Base-by-base conservation (phyloP, 2,888 invertebrate species). In the Steinernema carpocapsae region DNA sequence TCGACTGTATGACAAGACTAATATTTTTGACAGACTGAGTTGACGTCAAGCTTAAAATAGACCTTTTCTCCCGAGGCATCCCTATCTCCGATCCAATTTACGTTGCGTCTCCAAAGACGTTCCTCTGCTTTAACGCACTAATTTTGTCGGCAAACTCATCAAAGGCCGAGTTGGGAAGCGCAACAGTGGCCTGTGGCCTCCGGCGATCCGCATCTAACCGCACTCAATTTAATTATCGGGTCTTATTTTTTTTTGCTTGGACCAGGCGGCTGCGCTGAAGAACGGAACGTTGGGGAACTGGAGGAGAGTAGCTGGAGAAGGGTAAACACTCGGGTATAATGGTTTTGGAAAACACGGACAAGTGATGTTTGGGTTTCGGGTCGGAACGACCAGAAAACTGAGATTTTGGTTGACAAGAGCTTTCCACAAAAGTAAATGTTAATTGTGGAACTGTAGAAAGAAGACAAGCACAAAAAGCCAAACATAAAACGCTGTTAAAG, bases 41-140 rank as follows among this genome's bases (percentile, higher is more conserved):
- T 51, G 51, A 10, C 6, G 10, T 12, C 7, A 43, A 43, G 43
- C 43, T 43, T 43, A 7, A 43, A 43, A 43, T 7, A 43, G 43
- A 43, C 14, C 43, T 14, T n/a, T n/a, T n/a, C n/a, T n/a, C 48
- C 14, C 19, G 48, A 4, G 48, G 48, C 48, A n/a, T 48, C 14
- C 10, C 43, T 43, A 14, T 19, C 19, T 6, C 48, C 7, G 48
- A 48, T 48, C 48, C n/a, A 48, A 48, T 48, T 48, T 48, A 26
- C 56, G 26, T 22, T 56, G 56, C n/a, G n/a, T 48, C 48, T n/a
- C 19, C 48, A 48, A 48, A 48, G 48, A 48, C 48, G 48, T 17
- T 19, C 7, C n/a, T n/a, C n/a, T n/a, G n/a, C n/a, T n/a, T n/a
- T n/a, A n/a, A n/a, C n/a, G n/a, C n/a, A n/a, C n/a, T n/a, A n/a